These are phyloP conservation scores for Sebastes minor DNA, from an alignment of 2,797 vertebrate genomes.

Conservation along the genomic window DNA sequence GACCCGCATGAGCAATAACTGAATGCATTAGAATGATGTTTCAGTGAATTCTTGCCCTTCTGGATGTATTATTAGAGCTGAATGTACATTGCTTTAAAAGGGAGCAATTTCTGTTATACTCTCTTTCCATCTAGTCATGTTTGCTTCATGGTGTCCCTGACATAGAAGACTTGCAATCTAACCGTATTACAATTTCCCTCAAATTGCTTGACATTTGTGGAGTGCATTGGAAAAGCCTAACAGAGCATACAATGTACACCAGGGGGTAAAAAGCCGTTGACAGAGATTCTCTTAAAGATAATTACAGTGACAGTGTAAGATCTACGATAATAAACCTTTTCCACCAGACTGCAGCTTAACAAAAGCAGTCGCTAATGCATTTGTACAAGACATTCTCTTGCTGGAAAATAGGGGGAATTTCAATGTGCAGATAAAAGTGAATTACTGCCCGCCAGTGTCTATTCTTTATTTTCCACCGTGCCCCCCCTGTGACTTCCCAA, in stretches of 20 bases:
- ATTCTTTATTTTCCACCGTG: background rate
- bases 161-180: background rate
- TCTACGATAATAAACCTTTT: constrained; percentile 41
- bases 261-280: constrained; percentile 30
- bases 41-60: background rate
- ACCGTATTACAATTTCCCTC: background rate
- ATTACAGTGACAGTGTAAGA: constrained; percentile 41
- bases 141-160: background rate
- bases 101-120: background rate
- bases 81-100: constrained; percentile 4
- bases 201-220: constrained; percentile 23
- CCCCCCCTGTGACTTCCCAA: constrained; percentile 5
- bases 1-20: background rate
- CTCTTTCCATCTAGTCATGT: background rate
- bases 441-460: constrained; percentile 7
- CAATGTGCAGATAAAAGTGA: constrained; percentile 47
- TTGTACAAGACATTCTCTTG: constrained; percentile 10
- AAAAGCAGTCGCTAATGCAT: constrained; percentile 56
- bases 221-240: background rate
- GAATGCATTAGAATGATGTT: background rate
- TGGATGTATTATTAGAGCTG: constrained; percentile 5
- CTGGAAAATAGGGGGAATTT: constrained; percentile 31
- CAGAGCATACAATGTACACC: background rate
- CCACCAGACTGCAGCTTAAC: constrained; percentile 31
- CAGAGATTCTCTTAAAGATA: constrained; percentile 50